Evolutionary conservation across 2,113 vertebrate genomes (phyloP), one percentile per base, ranked within the genome.

Genomic region (Carettochelys insculpta): DNA sequence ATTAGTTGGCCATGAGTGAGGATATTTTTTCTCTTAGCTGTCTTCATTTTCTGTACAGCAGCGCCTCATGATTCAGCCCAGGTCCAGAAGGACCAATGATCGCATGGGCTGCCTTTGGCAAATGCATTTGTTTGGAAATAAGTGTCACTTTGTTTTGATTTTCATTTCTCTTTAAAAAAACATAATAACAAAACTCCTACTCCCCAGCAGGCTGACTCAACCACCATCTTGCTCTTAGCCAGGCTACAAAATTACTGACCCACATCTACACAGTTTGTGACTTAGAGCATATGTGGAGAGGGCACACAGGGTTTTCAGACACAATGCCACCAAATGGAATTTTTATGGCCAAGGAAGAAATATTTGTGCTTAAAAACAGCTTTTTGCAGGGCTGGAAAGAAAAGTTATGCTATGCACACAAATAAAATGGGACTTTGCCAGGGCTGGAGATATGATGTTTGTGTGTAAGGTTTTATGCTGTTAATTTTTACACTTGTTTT

Each of bases 321-420:
- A 96, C 91, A 47, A 83, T 90, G 93, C 88, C 95, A 95, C 86
- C 80, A 86, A 96, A 90, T 82, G 85, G 38, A 88, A 90, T 94
- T 84, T 95, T 87, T 95, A 93, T 1, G 47, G 93, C 89, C 96
- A 95, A 97, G 94, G 95, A 96, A 96, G 95, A 95, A 97, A 96
- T 94, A 79, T 93, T 96, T 95, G n/a, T 93, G 90, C 95, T 96
- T 96, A 95, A 95, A 86, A 97, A 94, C 95, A 95, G 93, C 87
- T 93, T 85, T 89, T 97, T 71, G 11, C 92, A 95, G 94, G 94
- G 93, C 86, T 94, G 94, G 89, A 83, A 93, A 96, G 50, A 96
- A 96, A 96, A 96, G 89, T 95, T 95, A 92, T 95, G 95, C 94
- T 90, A 96, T 90, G 88, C 56, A 96, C 94, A 82, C 80, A 93